Conservation (phyloP, 2,888 invertebrate genomes). For the Ornithoptera alexandrae region DNA sequence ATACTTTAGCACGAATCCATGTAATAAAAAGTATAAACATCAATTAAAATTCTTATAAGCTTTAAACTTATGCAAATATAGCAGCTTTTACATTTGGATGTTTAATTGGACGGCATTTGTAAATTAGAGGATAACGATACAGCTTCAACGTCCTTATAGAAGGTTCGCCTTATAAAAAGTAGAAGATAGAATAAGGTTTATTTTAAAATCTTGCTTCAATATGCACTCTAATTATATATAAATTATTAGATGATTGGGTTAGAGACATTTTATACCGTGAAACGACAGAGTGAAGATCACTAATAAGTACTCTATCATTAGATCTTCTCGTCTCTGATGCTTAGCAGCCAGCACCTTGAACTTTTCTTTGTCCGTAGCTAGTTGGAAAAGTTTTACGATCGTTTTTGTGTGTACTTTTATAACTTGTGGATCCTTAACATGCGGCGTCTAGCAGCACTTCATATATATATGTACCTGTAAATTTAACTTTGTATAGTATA, state of each 20-base stretch:
- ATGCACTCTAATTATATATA: background rate
- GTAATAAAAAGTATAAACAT: slow-evolving; percentile 26
- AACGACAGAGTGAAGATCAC: background rate
- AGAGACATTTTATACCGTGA: background rate
- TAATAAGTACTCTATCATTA: background rate
- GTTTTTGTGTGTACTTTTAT: no score
- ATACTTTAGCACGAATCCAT: slow-evolving; percentile 8
- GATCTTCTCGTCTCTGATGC: no score
- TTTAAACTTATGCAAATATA: slow-evolving; percentile 48
- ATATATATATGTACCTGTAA: no score
- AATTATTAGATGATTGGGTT: background rate
- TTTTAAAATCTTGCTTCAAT: background rate
- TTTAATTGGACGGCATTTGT: slow-evolving; percentile 67
- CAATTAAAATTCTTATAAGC: slow-evolving; percentile 40
- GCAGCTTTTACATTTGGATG: slow-evolving; percentile 54
- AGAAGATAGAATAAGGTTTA: background rate
- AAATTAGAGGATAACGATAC: slow-evolving; percentile 64
- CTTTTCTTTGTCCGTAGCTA: no score
- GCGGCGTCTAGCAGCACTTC: no score
- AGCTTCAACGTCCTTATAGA: slow-evolving; percentile 35
- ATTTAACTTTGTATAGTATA: background rate
- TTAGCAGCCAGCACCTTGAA: no score
- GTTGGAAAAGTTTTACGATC: no score
- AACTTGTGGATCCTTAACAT: no score
- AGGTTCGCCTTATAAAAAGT: slow-evolving; percentile 31